phyloP scores from a whole-genome alignment of 2,797 vertebrate genomes.

The Pseudomugil gertrudae region DNA sequence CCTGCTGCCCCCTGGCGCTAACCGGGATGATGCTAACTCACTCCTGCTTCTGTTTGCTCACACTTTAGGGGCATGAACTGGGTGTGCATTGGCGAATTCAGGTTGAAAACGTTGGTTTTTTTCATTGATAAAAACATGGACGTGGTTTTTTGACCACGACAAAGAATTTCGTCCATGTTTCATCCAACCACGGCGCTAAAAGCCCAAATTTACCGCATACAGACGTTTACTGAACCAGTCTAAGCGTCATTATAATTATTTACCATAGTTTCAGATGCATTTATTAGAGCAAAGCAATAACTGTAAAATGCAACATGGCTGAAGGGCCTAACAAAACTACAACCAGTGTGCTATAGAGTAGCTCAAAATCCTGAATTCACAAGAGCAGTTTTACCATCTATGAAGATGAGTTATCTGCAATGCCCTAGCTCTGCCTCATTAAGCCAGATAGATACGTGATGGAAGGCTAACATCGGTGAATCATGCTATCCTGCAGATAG shows the following conservation, averaged over 20 bases:
- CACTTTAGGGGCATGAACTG: slow-evolving; percentile 6
- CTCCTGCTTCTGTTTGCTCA: slow-evolving; percentile 43
- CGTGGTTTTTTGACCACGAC: slow-evolving; percentile 7
- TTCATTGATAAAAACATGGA: slow-evolving; percentile 33
- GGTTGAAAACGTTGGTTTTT: slow-evolving; percentile 42
- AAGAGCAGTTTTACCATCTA: slow-evolving; percentile 16
- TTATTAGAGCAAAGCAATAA: not conserved
- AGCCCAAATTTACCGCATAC: slow-evolving; percentile 12
- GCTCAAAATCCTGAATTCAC: not conserved
- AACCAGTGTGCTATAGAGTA: too few relatives aligned
- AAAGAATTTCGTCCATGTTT: not conserved
- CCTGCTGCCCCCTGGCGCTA: slow-evolving; percentile 41
- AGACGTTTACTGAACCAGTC: not conserved
- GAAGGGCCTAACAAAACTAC: too few relatives aligned
- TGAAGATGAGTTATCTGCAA: slow-evolving; percentile 16
- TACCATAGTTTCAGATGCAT: not conserved
- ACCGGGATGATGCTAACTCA: slow-evolving; percentile 35
- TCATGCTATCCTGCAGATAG: slow-evolving; percentile 20
- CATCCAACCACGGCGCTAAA: not conserved
- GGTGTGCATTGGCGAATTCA: slow-evolving; percentile 7
- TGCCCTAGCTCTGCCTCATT: slow-evolving; percentile 22
- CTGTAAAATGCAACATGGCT: not conserved
- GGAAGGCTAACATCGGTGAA: slow-evolving; percentile 18
- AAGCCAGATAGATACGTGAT: slow-evolving; percentile 14
- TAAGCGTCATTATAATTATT: not conserved